These are phyloP conservation scores for Epinephelus awoara DNA, from an alignment of 2,797 vertebrate species.

Conservation along the genomic window DNA sequence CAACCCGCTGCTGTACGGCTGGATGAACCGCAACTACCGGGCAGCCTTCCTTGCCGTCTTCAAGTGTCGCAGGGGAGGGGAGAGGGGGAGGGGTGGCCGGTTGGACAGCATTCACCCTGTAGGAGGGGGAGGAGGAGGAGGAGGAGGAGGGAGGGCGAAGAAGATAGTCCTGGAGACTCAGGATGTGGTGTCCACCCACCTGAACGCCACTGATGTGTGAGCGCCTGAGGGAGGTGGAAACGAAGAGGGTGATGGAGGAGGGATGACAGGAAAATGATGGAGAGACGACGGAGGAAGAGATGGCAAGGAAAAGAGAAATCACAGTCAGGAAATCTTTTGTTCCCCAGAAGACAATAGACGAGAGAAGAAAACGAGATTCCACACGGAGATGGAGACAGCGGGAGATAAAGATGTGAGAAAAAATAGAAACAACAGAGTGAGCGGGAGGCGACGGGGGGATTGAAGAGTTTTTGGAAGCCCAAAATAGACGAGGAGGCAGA, in stretches of 20 bases:
- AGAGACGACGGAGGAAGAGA: conserved; percentile 18
- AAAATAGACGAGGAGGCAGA: conserved; percentile 34
- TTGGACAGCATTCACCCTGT: conserved; percentile 71
- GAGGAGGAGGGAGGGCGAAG: conserved; percentile 50
- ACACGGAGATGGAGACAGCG: neutral
- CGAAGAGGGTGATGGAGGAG: neutral
- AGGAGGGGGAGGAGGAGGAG: conserved; percentile 10
- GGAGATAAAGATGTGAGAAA: conserved; percentile 21
- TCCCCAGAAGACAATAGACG: too few species aligned
- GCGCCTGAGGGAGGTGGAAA: neutral
- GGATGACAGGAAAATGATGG: neutral
- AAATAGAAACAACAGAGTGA: conserved; percentile 29
- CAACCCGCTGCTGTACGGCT: conserved; percentile 96
- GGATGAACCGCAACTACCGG: conserved; percentile 98
- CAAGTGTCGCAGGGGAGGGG: conserved; percentile 79
- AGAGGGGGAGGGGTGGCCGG: conserved; percentile 44
- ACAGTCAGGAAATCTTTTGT: too few species aligned
- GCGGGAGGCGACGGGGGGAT: conserved; percentile 15
- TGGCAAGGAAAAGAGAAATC: too few species aligned
- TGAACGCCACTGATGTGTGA: conserved; percentile 84
- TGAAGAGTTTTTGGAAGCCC: conserved; percentile 11
- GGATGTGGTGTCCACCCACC: conserved; percentile 66
- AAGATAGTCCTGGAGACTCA: conserved; percentile 71
- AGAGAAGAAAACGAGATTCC: conserved; percentile 2
- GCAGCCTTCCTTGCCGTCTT: conserved; percentile 93